Evolutionary conservation across 1,140 invertebrate genomes (phyloP).

Genomic region (Galleria mellonella): DNA sequence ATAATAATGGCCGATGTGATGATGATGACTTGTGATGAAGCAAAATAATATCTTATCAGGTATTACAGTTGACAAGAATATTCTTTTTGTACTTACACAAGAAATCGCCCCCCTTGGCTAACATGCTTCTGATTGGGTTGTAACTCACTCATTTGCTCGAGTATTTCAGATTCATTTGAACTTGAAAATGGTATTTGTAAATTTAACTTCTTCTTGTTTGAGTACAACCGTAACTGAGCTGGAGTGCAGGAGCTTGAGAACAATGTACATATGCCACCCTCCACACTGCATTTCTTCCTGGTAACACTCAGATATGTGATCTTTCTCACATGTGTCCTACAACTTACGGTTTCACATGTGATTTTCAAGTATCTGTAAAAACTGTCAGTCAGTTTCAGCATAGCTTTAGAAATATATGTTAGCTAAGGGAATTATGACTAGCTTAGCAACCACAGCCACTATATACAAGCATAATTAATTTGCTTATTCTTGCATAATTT

Average conservation of each 20-base stretch:
- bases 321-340: constrained; percentile 35
- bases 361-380: constrained; percentile 61
- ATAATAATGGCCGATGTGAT: no score
- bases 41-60: no score
- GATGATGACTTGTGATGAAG: no score
- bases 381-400: constrained; percentile 64
- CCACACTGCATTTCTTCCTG: constrained; percentile 39
- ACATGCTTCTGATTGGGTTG: constrained; percentile 35
- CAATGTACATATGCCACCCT: constrained; percentile 18
- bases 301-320: constrained; percentile 35
- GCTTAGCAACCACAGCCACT: constrained; percentile 8
- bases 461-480: constrained; percentile 10
- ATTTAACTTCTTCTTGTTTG: constrained; percentile 35
- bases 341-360: constrained; percentile 44
- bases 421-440: constrained; percentile 12
- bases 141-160: constrained; percentile 47
- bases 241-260: constrained; percentile 17
- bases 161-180: constrained; percentile 25
- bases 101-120: constrained; percentile 38
- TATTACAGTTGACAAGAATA: no score
- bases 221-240: constrained; percentile 24
- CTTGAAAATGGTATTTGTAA: constrained; percentile 28
- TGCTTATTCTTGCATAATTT: background rate
- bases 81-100: constrained; percentile 32
- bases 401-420: constrained; percentile 40